phyloP scores from a whole-genome alignment of 2,113 vertebrate species.

The Serilophus lunatus region DNA sequence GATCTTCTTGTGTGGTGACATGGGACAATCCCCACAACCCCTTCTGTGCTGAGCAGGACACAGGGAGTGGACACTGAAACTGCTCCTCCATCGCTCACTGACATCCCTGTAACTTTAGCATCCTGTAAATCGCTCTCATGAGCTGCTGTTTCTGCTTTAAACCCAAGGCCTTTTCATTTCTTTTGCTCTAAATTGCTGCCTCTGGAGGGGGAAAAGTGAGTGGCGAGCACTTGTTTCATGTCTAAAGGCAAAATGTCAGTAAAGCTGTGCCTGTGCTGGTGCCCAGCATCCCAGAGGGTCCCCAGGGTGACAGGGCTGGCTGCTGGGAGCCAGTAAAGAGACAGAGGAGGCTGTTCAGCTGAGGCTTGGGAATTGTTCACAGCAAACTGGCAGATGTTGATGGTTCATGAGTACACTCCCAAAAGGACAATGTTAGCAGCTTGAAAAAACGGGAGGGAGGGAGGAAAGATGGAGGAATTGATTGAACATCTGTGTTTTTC shows the following conservation, averaged over 20 bases:
- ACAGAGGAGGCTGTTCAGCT: background rate
- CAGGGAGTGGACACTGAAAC: background rate
- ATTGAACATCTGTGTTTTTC: conserved; percentile 48
- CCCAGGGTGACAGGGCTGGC: background rate
- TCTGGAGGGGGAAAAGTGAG: background rate
- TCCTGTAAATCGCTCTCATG: background rate
- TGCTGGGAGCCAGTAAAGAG: background rate
- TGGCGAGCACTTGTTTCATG: background rate
- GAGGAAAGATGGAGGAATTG: background rate
- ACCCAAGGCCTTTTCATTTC: background rate
- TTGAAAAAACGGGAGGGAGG: background rate
- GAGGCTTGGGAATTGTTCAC: conserved; percentile 1
- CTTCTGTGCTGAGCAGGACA: background rate
- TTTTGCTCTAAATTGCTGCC: background rate
- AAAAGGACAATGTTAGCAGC: conserved; percentile 5
- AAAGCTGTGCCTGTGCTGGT: background rate
- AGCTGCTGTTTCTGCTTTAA: background rate
- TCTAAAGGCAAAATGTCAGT: background rate
- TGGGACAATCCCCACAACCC: background rate
- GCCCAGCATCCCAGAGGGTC: background rate
- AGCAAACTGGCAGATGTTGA: conserved; percentile 39
- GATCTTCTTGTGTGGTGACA: background rate
- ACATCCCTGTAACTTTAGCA: background rate
- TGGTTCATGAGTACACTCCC: conserved; percentile 36
- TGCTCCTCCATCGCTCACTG: rapidly evolving